Conservation (phyloP, 2,113 vertebrate genomes). For the Marmota flaviventris region DNA sequence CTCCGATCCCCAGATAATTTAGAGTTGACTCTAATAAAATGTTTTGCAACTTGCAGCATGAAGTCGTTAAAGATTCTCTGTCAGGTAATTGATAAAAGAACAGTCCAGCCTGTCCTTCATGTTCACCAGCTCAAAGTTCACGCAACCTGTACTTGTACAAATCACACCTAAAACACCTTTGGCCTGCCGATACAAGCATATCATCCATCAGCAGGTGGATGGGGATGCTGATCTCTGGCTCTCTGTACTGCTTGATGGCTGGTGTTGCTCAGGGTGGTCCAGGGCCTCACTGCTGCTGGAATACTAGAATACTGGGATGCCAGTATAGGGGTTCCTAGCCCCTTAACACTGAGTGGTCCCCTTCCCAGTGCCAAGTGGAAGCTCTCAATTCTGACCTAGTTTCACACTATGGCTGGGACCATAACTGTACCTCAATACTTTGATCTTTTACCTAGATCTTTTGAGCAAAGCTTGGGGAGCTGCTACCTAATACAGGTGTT, state of each 20-base stretch:
- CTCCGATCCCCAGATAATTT: slow-evolving; percentile 52
- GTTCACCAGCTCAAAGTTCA: slow-evolving; percentile 36
- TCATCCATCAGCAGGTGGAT: neutral
- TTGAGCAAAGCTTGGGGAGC: neutral
- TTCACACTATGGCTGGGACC: neutral
- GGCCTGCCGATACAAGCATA: neutral
- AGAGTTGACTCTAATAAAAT: slow-evolving; percentile 69
- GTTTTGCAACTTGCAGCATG: slow-evolving; percentile 53
- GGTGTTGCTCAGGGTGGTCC: neutral
- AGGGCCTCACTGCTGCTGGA: neutral
- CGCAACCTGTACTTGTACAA: neutral
- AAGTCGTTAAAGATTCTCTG: slow-evolving; percentile 59
- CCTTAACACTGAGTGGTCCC: neutral
- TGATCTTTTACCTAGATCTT: neutral
- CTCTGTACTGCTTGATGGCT: neutral
- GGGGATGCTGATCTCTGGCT: neutral
- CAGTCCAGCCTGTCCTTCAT: neutral
- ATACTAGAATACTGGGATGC: neutral
- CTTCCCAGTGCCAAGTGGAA: neutral
- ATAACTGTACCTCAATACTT: neutral
- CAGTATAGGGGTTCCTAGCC: neutral
- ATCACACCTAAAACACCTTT: neutral
- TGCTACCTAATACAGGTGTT: neutral
- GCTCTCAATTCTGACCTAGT: neutral
- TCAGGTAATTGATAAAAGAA: slow-evolving; percentile 69